Base-by-base conservation (phyloP, 2,113 vertebrate species). In the Tringa solitaria region DNA sequence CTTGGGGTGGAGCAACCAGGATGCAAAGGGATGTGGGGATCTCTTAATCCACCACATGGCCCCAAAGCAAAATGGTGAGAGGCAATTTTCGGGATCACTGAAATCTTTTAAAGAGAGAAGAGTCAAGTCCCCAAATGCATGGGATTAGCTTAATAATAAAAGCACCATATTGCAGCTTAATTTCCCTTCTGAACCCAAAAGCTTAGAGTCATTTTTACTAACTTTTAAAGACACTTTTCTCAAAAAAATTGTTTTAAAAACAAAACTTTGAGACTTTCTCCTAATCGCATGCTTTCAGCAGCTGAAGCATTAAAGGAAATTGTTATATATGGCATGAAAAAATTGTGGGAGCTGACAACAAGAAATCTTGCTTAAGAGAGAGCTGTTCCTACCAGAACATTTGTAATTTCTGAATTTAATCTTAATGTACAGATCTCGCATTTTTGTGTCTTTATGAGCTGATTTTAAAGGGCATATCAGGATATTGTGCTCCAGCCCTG, bases 401-500 rank as follows among this genome's bases (percentile, higher is more conserved):
- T 93, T 88, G 61, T 65, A 35, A 87, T 64, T 84, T 81, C 64
- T 87, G 65, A 92, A 46, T 72, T 87, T 68, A 51, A 90, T 73
- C 57, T 86, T 84, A 87, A 89, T 46, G 41, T 68, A 78, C 75
- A 77, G 50, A 77, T 78, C 83, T 84, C 76, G 61, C 33, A 45
- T 35, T 93, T 89, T 68, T 90, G 15, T 90, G 79, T 81, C 60
- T 64, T 93, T 87, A 60, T 73, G 53, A 80, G 78, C 63, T 87
- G 53, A 85, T 93, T 93, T 95, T 91, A 89, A 91, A 93, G 88
- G 86, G 51, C 65, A 64, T 89, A 90, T 93, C 94, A 96, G 90
- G 96, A 91, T 96, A 91, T 90, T 89, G 57, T 96, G 61, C 88
- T 96, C 76, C 73, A 84, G 86, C 69, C 84, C 94, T 96, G 90